Base-by-base conservation (phyloP, 2,888 invertebrate species). In the Cheilosia scutellata region DNA sequence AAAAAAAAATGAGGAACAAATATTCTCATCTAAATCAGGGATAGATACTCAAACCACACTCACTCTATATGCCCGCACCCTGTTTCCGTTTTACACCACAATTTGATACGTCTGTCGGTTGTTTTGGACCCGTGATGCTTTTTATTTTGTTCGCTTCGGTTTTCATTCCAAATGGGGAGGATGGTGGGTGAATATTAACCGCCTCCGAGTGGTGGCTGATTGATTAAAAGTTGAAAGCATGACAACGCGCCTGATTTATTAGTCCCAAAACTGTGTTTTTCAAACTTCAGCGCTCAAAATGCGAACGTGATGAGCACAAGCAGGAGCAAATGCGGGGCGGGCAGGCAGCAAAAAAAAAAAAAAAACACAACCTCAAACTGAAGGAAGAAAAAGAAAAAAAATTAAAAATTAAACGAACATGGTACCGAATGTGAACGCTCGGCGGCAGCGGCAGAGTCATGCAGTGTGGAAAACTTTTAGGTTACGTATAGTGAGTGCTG, bases 201-300 rank as follows among this genome's bases (percentile, higher is more conserved):
- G 82, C 86, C 82, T 82, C 62, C 86, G 82, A 82, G 82, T 86
- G 76, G 76, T 86, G 66, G 82, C 66, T 86, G 86, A 86, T 86
- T 86, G 86, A 86, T 86, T 86, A 86, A 86, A 86, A 86, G 86
- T 86, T 86, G 86, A 86, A 86, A 86, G 86, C 86, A 86, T 86
- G 86, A 86, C 86, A 86, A 82, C 82, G 76, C 66, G 82, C 71
- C 80, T 86, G 86, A 86, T 86, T 86, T 86, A 86, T 86, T 86
- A 86, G 86, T 86, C 86, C 86, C 86, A 86, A 86, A 86, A 82
- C 86, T 82, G 86, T 82, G 82, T 86, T 86, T 86, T 86, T 86
- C 72, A 86, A 86, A 86, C 82, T 86, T 82, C 86, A 86, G n/a
- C 86, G 62, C 72, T 82, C 76, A 79, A 80, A 80, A 84, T 84